phyloP scores from a whole-genome alignment of 2,113 vertebrate species.

The Plestiodon gilberti region DNA sequence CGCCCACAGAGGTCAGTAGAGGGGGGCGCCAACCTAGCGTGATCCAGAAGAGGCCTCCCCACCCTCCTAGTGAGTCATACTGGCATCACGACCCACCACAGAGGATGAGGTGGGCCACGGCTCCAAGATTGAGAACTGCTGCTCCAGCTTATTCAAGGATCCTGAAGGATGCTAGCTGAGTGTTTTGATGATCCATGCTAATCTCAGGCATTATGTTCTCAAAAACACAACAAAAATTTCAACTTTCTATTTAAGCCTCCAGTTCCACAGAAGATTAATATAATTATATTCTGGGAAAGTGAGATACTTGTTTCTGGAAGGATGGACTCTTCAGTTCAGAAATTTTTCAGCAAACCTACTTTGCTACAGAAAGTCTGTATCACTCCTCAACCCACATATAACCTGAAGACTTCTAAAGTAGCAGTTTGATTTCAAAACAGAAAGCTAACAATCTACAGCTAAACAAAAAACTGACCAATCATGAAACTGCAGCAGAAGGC shows the following conservation, averaged over 20 bases:
- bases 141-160: not conserved
- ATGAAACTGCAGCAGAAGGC: not conserved
- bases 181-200: not conserved
- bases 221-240: not conserved
- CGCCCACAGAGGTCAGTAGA: no score
- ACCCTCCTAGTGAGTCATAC: no score
- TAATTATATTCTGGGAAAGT: not conserved
- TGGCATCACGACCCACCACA: no score
- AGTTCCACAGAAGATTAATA: not conserved
- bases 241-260: not conserved
- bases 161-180: not conserved
- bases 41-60: no score
- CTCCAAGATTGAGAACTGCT: no score
- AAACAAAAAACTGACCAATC: not conserved
- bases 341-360: not conserved
- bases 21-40: no score
- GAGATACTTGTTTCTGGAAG: not conserved
- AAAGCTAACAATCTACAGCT: not conserved
- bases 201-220: not conserved
- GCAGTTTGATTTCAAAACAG: not conserved
- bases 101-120: no score
- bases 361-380: not conserved
- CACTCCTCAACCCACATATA: not conserved
- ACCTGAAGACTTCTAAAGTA: fast-evolving
- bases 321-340: not conserved